Percentiles rank a stretch among this genome's conserved stretches.
These are phyloP conservation scores for Hydrophis major DNA, from an alignment of 2,797 vertebrate genomes.

Conservation along the genomic window DNA sequence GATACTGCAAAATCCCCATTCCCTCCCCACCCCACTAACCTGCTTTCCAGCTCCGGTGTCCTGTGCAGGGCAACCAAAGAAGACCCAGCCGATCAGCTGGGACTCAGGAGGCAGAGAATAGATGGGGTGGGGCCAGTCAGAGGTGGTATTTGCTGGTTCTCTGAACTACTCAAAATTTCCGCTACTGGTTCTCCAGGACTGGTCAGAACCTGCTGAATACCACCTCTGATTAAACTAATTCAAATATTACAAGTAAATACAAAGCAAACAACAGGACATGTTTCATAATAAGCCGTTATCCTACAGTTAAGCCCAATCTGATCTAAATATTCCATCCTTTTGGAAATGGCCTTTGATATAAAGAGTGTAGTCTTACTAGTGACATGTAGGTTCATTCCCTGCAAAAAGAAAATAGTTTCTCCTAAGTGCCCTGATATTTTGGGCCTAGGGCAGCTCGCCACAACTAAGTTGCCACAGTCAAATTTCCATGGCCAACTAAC, in stretches of 20 bases:
- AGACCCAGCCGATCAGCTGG: too few relatives aligned
- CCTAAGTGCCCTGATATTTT: not conserved
- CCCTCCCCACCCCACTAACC: too few relatives aligned
- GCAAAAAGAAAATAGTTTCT: not conserved
- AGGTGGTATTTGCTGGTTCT: too few relatives aligned
- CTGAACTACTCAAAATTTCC: too few relatives aligned
- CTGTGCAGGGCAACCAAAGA: too few relatives aligned
- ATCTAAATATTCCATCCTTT: not conserved
- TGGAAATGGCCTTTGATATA: not conserved
- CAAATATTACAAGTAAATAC: not conserved
- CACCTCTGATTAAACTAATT: not conserved
- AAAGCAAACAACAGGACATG: not conserved
- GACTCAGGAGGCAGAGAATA: too few relatives aligned
- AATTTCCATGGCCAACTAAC: not conserved
- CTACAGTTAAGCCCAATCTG: not conserved
- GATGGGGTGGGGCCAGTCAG: too few relatives aligned
- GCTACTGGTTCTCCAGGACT: too few relatives aligned
- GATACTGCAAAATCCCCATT: too few relatives aligned
- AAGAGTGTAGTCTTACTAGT: not conserved
- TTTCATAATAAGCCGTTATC: not conserved
- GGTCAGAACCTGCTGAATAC: too few relatives aligned
- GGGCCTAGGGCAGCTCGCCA: not conserved
- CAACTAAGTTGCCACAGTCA: not conserved
- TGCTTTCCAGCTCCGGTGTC: too few relatives aligned
- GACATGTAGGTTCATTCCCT: not conserved